Conservation (phyloP, 1,140 invertebrate genomes). For the Mercenaria mercenaria region DNA sequence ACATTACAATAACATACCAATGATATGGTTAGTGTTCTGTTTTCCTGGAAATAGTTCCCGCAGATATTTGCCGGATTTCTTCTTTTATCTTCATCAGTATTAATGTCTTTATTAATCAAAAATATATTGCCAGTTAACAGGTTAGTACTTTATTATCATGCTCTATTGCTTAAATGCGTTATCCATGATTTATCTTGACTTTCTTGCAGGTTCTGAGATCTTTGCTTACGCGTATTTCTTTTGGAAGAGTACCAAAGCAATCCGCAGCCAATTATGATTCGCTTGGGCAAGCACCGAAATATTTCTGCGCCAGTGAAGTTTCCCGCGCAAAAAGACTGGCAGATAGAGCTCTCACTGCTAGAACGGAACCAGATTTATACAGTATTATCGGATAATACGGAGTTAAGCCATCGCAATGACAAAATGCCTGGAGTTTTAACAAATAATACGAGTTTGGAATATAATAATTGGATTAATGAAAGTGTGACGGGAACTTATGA, state of each 20-base stretch:
- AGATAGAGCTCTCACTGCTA: constrained; percentile 31
- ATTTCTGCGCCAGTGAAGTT: constrained; percentile 17
- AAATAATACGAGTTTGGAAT: constrained; percentile 56
- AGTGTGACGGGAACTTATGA: neutral
- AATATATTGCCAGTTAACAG: constrained; percentile 15
- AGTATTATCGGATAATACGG: constrained; percentile 51
- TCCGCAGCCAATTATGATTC: constrained; percentile 45
- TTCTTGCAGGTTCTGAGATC: neutral
- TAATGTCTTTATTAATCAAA: constrained; percentile 20
- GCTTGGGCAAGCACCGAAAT: constrained; percentile 36
- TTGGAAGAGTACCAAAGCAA: constrained; percentile 47
- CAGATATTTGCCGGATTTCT: neutral
- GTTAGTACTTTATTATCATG: neutral
- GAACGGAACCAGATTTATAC: constrained; percentile 9
- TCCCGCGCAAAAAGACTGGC: constrained; percentile 15
- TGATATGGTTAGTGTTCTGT: neutral
- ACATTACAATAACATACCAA: neutral
- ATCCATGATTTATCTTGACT: constrained; percentile 18
- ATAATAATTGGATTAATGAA: neutral
- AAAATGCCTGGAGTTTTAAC: constrained; percentile 7
- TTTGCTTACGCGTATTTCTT: constrained; percentile 4
- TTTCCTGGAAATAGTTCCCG: neutral
- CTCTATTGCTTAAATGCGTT: neutral
- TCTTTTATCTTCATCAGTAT: neutral
- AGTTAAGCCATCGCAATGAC: constrained; percentile 9